Percentiles rank a stretch among this genome's conserved stretches.
Conservation (phyloP, 2,888 invertebrate genomes). For the Pammene aurita region DNA sequence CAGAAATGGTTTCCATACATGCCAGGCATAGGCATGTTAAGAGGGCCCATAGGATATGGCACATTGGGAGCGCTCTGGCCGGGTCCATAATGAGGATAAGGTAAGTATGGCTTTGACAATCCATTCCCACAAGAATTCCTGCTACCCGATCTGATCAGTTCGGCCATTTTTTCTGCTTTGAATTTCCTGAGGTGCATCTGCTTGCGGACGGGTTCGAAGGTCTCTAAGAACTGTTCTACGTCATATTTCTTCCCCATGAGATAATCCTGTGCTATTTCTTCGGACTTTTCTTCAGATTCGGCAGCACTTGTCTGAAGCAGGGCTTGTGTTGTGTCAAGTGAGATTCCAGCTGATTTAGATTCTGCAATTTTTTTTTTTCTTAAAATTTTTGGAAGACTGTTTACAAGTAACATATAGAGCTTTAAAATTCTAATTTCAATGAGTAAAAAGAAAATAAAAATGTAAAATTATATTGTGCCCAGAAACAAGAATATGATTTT, state of each 20-base stretch:
- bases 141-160: constrained; percentile 82
- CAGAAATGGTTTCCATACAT: constrained; percentile 77
- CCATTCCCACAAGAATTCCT: constrained; percentile 72
- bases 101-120: constrained; percentile 68
- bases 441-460: no score
- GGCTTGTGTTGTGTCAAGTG: constrained; percentile 93
- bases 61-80: constrained; percentile 83
- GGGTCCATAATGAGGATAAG: constrained; percentile 71
- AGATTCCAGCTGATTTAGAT: constrained; percentile 89
- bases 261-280: constrained; percentile 91
- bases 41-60: constrained; percentile 88
- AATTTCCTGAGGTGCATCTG: constrained; percentile 87
- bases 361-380: constrained; percentile 76
- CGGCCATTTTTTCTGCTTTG: constrained; percentile 96
- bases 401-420: no score
- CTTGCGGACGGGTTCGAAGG: constrained; percentile 89
- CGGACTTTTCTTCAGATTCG: constrained; percentile 96
- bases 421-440: no score
- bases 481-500: no score
- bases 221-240: constrained; percentile 92
- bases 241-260: constrained; percentile 86
- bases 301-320: constrained; percentile 95
- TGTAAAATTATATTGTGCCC: no score
- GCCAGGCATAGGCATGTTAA: constrained; percentile 91
- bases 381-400: no score